A percentile compares a stretch with the other conserved stretches of the same genome.
Conservation (phyloP, 2,797 vertebrate species). For the Pristis pectinata region DNA sequence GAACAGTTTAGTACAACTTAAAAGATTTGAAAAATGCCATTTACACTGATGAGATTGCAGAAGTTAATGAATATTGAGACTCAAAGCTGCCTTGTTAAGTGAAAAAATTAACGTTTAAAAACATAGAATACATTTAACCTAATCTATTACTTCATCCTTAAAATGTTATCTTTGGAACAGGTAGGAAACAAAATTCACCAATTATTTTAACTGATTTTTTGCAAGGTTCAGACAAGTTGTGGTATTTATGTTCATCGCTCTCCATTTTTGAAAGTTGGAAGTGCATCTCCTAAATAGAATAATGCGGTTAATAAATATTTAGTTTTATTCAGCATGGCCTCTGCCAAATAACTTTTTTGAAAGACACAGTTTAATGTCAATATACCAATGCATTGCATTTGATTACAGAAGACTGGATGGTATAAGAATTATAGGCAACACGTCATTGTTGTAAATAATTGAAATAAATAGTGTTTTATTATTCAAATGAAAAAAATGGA, state of each 20-base stretch:
- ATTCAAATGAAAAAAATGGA: neutral
- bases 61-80: neutral
- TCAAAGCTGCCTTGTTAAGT: neutral
- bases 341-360: neutral
- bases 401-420: neutral
- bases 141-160: neutral
- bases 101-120: conserved; percentile 11
- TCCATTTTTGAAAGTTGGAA: neutral
- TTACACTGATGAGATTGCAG: neutral
- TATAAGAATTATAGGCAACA: neutral
- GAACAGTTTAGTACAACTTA: neutral
- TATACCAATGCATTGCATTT: neutral
- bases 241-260: neutral
- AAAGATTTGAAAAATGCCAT: neutral
- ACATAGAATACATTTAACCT: neutral
- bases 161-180: neutral
- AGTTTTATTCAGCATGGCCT: neutral
- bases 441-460: neutral
- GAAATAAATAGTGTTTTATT: neutral
- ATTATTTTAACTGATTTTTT: neutral
- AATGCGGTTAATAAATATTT: neutral
- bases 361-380: neutral
- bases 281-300: neutral
- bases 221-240: neutral
- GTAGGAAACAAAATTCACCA: neutral